Conservation (phyloP, 2,113 vertebrate species). For the Ramphastos sulfuratus region DNA sequence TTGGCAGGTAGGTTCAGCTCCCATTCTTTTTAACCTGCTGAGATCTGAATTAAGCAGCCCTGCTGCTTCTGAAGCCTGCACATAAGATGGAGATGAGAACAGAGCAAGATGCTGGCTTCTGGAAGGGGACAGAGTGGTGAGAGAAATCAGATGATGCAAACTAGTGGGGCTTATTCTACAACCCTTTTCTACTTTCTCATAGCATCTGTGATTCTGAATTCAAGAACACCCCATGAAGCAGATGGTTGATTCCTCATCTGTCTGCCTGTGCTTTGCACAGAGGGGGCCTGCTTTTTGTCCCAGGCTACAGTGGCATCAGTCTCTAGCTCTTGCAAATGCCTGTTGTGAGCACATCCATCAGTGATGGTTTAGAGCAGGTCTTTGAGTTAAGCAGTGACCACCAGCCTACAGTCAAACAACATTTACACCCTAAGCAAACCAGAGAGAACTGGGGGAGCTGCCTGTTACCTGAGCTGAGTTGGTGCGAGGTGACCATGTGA, state of each 20-base stretch:
- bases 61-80: not conserved
- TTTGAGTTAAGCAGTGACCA: not conserved
- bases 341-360: accelerated
- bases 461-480: accelerated
- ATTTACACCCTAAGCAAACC: not conserved
- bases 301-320: not conserved
- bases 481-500: accelerated
- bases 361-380: not conserved
- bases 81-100: not conserved
- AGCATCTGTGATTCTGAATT: accelerated
- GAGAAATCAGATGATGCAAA: accelerated
- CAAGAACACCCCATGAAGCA: not conserved
- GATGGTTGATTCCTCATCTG: not conserved
- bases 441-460: not conserved
- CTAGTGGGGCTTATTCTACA: no score
- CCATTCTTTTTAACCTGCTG: not conserved
- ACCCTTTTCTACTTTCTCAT: not conserved
- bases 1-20: not conserved
- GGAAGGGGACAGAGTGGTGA: not conserved
- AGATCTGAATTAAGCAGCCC: not conserved
- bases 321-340: not conserved
- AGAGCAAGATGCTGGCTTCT: not conserved
- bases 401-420: not conserved
- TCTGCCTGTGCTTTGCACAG: not conserved
- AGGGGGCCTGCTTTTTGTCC: accelerated